Evolutionary conservation across 2,797 vertebrate genomes (phyloP).

Genomic region (Sebastes dallii): DNA sequence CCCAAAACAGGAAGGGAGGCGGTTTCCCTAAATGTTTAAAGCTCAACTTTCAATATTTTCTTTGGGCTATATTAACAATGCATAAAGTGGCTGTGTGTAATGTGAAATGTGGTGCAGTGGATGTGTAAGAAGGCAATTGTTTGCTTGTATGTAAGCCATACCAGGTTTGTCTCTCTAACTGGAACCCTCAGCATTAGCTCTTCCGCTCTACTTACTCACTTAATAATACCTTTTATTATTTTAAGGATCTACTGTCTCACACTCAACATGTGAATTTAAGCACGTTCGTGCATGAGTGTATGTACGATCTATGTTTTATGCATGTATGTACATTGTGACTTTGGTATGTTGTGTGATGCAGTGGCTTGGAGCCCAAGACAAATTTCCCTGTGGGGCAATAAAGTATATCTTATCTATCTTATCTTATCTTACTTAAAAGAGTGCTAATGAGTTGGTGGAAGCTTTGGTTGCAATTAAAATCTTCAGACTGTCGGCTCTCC

Average conservation of each 20-base stretch:
- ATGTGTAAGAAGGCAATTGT: not conserved
- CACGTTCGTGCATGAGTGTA: too few relatives aligned
- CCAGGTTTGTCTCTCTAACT: not conserved
- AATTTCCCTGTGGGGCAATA: too few relatives aligned
- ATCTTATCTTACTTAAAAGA: too few relatives aligned
- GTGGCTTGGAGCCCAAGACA: too few relatives aligned
- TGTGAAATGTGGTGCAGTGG: not conserved
- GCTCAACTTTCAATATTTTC: not conserved
- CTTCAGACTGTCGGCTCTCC: not conserved
- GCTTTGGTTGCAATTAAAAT: not conserved
- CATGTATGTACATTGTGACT: too few relatives aligned
- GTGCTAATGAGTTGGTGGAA: not conserved
- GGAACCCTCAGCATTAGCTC: not conserved
- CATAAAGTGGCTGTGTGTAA: not conserved
- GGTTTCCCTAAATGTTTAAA: not conserved
- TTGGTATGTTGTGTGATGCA: too few relatives aligned
- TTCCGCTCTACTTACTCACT: not conserved
- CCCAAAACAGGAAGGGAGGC: not conserved
- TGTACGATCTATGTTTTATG: too few relatives aligned
- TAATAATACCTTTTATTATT: too few relatives aligned
- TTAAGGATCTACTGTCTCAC: too few relatives aligned
- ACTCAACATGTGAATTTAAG: too few relatives aligned
- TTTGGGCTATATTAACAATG: not conserved
- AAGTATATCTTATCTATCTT: too few relatives aligned
- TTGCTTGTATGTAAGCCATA: too few relatives aligned